Conservation (phyloP, 1,140 invertebrate genomes). For the Geopemphigus sp. region DNA sequence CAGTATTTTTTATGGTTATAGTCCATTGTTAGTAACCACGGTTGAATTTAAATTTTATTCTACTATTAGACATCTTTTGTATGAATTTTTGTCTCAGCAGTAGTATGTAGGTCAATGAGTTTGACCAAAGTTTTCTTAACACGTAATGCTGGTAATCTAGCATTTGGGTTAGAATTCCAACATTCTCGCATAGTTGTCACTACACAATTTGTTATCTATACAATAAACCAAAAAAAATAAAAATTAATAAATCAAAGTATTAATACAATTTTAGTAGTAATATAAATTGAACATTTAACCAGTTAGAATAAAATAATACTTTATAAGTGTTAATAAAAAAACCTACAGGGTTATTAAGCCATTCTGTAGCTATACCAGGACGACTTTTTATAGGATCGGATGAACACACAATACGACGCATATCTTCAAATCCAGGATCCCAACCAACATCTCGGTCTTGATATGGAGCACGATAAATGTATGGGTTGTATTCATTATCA, state of each 20-base stretch:
- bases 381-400: slow-evolving; percentile 66
- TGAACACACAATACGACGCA: slow-evolving; percentile 87
- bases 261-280: no score
- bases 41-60: background rate
- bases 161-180: slow-evolving; percentile 89
- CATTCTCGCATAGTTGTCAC: slow-evolving; percentile 84
- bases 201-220: slow-evolving; percentile 44
- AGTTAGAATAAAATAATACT: background rate
- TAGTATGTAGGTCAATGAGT: slow-evolving; percentile 56
- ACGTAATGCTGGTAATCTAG: slow-evolving; percentile 80
- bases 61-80: background rate
- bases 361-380: slow-evolving; percentile 76
- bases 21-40: background rate
- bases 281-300: no score
- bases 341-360: slow-evolving; percentile 74
- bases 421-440: slow-evolving; percentile 94
- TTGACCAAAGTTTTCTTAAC: slow-evolving; percentile 90
- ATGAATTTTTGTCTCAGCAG: background rate
- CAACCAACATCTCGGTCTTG: slow-evolving; percentile 80
- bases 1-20: no score
- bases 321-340: background rate
- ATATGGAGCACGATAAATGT: slow-evolving; percentile 62
- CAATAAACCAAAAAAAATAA: no score
- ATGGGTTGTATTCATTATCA: background rate
- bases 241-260: no score